Conservation (phyloP, 2,113 vertebrate genomes). For the Guaruba guarouba region DNA sequence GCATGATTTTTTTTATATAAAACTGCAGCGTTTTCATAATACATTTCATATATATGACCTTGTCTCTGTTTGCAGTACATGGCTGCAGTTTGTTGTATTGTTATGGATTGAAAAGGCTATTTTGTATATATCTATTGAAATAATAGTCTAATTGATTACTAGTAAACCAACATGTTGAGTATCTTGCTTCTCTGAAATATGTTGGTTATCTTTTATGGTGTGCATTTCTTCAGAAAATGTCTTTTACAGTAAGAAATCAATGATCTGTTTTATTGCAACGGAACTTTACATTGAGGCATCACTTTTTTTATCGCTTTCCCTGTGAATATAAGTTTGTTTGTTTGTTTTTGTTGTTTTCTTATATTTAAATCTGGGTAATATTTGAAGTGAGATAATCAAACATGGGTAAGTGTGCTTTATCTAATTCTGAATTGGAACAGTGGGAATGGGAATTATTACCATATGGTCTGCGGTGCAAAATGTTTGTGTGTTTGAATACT, state of each 20-base stretch:
- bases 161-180: neutral
- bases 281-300: neutral
- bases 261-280: neutral
- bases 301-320: neutral
- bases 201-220: neutral
- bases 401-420: neutral
- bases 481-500: conserved; percentile 3
- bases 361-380: neutral
- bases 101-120: neutral
- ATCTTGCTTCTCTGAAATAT: neutral
- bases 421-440: neutral
- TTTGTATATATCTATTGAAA: neutral
- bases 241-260: neutral
- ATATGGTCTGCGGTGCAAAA: neutral
- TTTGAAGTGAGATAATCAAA: neutral
- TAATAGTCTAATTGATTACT: neutral
- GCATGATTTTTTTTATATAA: neutral
- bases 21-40: neutral
- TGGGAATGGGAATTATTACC: neutral
- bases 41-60: neutral
- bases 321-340: neutral
- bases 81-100: neutral
- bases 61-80: neutral
- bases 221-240: neutral
- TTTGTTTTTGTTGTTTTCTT: neutral